Conservation (phyloP, 2,113 vertebrate genomes). For the Poeciliopsis prolifica region DNA sequence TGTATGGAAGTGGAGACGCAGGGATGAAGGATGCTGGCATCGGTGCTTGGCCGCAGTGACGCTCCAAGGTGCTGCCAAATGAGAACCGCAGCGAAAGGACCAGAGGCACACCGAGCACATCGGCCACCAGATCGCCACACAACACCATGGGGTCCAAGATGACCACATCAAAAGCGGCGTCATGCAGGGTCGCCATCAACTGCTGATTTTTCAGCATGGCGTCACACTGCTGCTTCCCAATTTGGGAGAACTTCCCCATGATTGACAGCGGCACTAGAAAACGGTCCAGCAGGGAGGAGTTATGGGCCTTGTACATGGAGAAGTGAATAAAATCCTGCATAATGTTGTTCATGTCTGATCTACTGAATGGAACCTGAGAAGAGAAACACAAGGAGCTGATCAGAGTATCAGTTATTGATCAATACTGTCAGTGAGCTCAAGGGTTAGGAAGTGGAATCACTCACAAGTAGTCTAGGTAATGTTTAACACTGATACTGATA, state of each 20-base stretch:
- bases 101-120: conserved; percentile 23
- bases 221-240: conserved; percentile 19
- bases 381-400: neutral
- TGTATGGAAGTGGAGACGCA: neutral
- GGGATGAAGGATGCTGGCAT: conserved; percentile 31
- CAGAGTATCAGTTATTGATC: neutral
- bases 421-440: neutral
- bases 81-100: conserved; percentile 35
- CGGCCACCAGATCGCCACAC: conserved; percentile 35
- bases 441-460: neutral
- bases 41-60: conserved; percentile 38
- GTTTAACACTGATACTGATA: neutral
- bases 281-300: neutral
- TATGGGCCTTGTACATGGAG: conserved; percentile 18
- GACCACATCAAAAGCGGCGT: neutral
- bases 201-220: conserved; percentile 23
- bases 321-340: conserved; percentile 27
- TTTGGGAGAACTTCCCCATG: accelerated
- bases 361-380: conserved; percentile 33
- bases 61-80: conserved; percentile 9
- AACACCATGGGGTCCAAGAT: conserved; percentile 26
- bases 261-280: accelerated
- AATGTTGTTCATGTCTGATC: neutral
- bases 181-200: conserved; percentile 19
- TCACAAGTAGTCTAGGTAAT: neutral